Evolutionary conservation across 2,113 vertebrate species (phyloP), one percentile per base, ranked within the genome.

Genomic region (Aphyosemion australe): DNA sequence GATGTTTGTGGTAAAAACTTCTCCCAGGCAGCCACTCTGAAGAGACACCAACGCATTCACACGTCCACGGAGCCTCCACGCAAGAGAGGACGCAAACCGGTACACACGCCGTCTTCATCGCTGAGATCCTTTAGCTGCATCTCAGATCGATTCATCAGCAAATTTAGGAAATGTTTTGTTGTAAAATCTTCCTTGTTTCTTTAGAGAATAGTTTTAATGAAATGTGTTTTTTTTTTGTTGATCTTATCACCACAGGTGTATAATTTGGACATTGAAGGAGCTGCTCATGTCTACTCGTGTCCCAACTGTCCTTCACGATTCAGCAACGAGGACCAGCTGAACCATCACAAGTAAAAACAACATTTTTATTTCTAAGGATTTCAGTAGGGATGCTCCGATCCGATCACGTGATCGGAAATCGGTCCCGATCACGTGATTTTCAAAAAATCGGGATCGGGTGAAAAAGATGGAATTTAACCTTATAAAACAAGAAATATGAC

Each of bases 11-110:
- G 83, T 63, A 93, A 92, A 78, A 84, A 79, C 74, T 94, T 93
- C 84, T 89, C 86, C 43, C 92, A 96, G 82, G 92, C 94, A 39
- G 93, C 94, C 68, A 95, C 94, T 0, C 91, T 98, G 55, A 93
- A 95, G 82, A 93, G 95, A 55, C 96, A 98, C 56, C 93, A 94
- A 46, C 90, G 90, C 14, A 93, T 92, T 14, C 95, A 97, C 6
- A 67, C 52, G 0, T 72, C 87, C 0, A 41, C 58, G 0, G 71
- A 64, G 34, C 78, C 80, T 10, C 85, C 71, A 0, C 88, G 88
- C 79, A 89, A 84, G 52, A 84, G 89, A 37, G 89, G 89, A 75
- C 84, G 89, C 68, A 91, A 82, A 72, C 89, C 89, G 52, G 89
- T 91, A 84, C 49, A 1, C 9, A 32, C 51, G 57, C 51, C 5